A percentile compares a stretch with the other conserved stretches of the same genome.
Evolutionary conservation across 2,888 invertebrate genomes (phyloP).

Genomic region (Lithophane socia): DNA sequence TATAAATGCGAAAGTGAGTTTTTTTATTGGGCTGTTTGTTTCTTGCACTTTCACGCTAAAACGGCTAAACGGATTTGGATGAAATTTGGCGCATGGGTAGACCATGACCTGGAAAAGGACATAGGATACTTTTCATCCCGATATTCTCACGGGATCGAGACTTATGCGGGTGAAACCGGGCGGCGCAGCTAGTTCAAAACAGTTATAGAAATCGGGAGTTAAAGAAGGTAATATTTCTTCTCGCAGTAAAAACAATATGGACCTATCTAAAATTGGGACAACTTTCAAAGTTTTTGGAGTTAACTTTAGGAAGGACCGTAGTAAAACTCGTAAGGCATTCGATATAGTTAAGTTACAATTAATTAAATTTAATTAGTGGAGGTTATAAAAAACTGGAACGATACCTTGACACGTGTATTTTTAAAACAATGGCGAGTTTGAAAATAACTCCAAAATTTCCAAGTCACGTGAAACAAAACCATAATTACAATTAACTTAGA

Average conservation of each 20-base stretch:
- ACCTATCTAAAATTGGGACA: not conserved
- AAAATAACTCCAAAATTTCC: not conserved
- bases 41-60: too few species aligned
- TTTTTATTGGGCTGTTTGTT: not conserved
- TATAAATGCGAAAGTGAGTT: not conserved
- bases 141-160: too few species aligned
- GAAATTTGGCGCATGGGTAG: too few species aligned
- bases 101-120: too few species aligned
- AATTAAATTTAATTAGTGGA: slow-evolving; percentile 8
- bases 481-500: not conserved
- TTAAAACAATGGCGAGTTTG: slow-evolving; percentile 15
- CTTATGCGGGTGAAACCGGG: too few species aligned
- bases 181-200: too few species aligned
- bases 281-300: slow-evolving; percentile 1
- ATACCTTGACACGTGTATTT: slow-evolving; percentile 31
- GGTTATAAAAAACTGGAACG: not conserved
- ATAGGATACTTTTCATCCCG: too few species aligned
- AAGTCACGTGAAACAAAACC: not conserved
- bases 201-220: too few species aligned
- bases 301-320: too few species aligned
- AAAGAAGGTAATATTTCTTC: not conserved
- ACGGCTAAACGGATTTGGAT: too few species aligned
- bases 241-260: not conserved
- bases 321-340: not conserved
- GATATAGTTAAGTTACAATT: not conserved